Evolutionary conservation across 1,140 invertebrate genomes (phyloP), one percentile per base, ranked within the genome.

Genomic region (Drosophila pseudoananassae): DNA sequence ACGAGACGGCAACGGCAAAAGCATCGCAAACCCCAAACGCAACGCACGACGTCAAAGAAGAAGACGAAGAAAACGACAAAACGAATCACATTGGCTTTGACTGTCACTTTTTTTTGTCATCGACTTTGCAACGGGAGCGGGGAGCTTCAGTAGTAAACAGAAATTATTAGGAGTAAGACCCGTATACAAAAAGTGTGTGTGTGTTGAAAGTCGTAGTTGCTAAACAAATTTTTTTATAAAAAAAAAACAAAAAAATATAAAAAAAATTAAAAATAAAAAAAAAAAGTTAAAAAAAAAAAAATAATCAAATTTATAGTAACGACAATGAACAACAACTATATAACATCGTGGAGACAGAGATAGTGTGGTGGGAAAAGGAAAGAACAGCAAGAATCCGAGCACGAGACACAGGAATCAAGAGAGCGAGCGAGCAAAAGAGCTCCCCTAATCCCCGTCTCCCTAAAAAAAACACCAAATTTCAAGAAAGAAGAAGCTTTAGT

Each of bases 211-310:
- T 23, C 33, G 54, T 43, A 54, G 51, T 51, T 50, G 36, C 52
- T 20, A 20, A 20, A 20, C 1, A 20, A 20, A 20, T 2, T 20
- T 20, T 20, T 20, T 20, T 20, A 20, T 20, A 20, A 2, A 20
- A 20, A 20, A 20, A 20, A 17, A 17, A 12, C 14, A 14, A 14
- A 74, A 54, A 43, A 54, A 73, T 58, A 53, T 57, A 63, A 65
- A 51, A 50, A 69, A 36, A 17, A 55, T n/a, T n/a, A 23, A 36
- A 4, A 36, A 12, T 0, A 12, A 40, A 14, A 14, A 74, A 54
- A 43, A 54, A 73, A 61, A 53, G 72, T 71, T 57, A 63, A 65
- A 51, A 50, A 69, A 36, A 17, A 55, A 23, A 36, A 4, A 36
- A 12, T 0, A 27, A 12, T 36, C 4, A 36, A 43, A 17, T 43